Conservation (phyloP, 2,113 vertebrate genomes). For the Balaeniceps rex region DNA sequence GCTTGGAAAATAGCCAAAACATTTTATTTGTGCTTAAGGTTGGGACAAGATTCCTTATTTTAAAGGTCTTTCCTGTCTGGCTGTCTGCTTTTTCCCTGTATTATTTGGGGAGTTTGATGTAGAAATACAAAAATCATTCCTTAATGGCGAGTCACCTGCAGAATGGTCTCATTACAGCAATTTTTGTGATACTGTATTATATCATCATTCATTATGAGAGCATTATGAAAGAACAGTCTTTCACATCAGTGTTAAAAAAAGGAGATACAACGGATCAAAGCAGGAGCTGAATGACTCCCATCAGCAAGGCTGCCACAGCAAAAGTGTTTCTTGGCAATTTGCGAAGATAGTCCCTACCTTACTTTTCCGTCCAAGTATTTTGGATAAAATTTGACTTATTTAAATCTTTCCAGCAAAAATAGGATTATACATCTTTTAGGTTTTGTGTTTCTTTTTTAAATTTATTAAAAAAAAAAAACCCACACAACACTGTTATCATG, state of each 20-base stretch:
- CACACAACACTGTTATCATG: no score
- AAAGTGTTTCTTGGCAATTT: neutral
- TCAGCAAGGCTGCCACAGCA: neutral
- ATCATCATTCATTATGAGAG: neutral
- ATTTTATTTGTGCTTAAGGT: neutral
- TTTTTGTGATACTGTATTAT: neutral
- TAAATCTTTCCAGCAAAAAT: neutral
- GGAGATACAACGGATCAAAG: neutral
- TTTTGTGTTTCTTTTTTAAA: no score
- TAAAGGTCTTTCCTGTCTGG: neutral
- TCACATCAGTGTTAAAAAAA: neutral
- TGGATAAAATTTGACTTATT: neutral
- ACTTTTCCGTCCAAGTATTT: neutral
- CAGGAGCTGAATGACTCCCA: neutral
- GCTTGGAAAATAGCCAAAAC: neutral
- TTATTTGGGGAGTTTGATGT: neutral
- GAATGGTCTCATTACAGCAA: neutral
- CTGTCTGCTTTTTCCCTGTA: neutral
- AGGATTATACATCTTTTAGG: neutral
- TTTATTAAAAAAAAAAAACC: neutral
- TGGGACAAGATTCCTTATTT: neutral
- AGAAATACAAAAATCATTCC: neutral
- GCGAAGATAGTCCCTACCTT: neutral
- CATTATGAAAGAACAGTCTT: neutral
- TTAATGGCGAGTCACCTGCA: neutral